Conservation (phyloP, 2,888 invertebrate species). For the Polietes domitor region DNA sequence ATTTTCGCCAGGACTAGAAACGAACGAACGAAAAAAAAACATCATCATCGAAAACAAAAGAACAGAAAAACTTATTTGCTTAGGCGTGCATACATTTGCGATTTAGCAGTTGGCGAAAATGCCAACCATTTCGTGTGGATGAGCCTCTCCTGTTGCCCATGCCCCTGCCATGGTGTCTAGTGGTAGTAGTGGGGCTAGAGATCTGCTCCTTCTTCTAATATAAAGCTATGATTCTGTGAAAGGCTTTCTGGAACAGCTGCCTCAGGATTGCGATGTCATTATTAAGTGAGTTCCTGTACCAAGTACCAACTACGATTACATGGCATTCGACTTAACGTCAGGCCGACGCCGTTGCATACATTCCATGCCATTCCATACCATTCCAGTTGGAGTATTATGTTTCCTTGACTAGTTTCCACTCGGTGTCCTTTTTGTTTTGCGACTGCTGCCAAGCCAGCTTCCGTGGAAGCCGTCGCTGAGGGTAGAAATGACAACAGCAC, state of each 20-base stretch:
- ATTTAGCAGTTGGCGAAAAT: constrained; percentile 13
- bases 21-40: constrained; percentile 4
- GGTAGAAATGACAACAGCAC: background rate
- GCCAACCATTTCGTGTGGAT: background rate
- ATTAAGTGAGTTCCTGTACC: constrained; percentile 49
- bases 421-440: constrained; percentile 54
- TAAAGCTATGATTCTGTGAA: constrained; percentile 13
- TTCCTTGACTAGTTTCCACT: constrained; percentile 53
- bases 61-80: constrained; percentile 40
- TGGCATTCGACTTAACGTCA: constrained; percentile 21
- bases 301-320: constrained; percentile 42
- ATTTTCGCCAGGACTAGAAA: constrained; percentile 41
- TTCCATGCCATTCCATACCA: too few species aligned
- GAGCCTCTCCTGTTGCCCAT: background rate
- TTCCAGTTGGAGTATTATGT: constrained; percentile 3
- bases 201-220: too few species aligned
- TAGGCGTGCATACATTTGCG: constrained; percentile 48
- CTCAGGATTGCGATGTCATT: constrained; percentile 53
- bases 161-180: background rate
- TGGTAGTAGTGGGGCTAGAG: background rate
- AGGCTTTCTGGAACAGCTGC: constrained; percentile 60
- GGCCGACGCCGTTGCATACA: background rate
- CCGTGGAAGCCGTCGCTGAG: background rate
- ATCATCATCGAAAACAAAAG: background rate
- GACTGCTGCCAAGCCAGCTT: constrained; percentile 6